Percentiles rank a stretch among this genome's conserved stretches.
Evolutionary conservation across 2,888 invertebrate species (phyloP).

Genomic region (Achlya flavicornis): DNA sequence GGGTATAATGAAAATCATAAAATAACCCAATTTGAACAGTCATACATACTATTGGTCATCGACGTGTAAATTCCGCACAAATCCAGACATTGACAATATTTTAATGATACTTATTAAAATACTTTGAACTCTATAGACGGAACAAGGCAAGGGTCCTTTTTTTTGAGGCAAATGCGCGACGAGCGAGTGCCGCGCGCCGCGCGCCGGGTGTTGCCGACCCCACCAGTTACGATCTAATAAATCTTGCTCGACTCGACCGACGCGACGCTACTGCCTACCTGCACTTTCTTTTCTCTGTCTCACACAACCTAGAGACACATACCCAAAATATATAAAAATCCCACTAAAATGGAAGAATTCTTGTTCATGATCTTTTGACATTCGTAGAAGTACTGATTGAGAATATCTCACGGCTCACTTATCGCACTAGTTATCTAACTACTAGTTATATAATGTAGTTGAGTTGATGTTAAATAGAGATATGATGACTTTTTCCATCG

Average conservation of each 20-base stretch:
- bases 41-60: not conserved
- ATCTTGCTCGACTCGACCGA: conserved; percentile 64
- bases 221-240: conserved; percentile 81
- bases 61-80: not conserved
- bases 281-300: conserved; percentile 81
- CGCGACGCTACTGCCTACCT: conserved; percentile 69
- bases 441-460: not conserved
- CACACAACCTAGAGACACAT: conserved; percentile 58
- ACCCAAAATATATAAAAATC: conserved; percentile 54
- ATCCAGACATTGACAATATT: not conserved
- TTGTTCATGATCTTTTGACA: conserved; percentile 53
- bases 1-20: not conserved
- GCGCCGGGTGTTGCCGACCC: conserved; percentile 67
- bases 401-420: not conserved
- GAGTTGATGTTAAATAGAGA: not conserved
- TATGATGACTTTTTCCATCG: not conserved
- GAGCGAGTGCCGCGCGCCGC: conserved; percentile 36
- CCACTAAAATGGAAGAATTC: conserved; percentile 52
- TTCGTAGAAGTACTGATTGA: conserved; percentile 24
- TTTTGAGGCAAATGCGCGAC: conserved; percentile 50
- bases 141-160: too few relatives aligned
- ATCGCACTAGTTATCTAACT: not conserved
- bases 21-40: not conserved
- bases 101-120: conserved; percentile 14
- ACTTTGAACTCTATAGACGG: conserved; percentile 27